A percentile compares a stretch with the other conserved stretches of the same genome.
Conservation (phyloP, 2,797 vertebrate species). For the Linurgus olivaceus region DNA sequence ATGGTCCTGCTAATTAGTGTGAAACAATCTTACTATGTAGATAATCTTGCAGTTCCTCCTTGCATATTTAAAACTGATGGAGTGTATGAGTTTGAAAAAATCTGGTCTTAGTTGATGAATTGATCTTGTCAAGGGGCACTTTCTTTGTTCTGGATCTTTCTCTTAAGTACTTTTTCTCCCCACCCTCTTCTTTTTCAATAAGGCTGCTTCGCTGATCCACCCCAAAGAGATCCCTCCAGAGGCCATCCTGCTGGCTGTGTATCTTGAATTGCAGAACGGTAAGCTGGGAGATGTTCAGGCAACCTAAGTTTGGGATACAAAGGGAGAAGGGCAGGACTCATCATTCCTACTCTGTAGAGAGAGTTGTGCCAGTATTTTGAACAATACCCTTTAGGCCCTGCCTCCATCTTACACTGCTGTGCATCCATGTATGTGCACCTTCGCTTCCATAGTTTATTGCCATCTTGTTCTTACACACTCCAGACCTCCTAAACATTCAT, state of each 20-base stretch:
- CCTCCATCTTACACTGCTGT: neutral
- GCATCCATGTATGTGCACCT: neutral
- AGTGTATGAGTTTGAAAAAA: neutral
- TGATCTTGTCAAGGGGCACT: neutral
- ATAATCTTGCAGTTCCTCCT: neutral
- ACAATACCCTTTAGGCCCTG: neutral
- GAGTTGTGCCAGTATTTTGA: neutral
- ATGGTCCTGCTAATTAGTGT: neutral
- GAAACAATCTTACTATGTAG: neutral
- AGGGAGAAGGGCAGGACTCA: neutral
- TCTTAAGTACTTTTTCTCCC: neutral
- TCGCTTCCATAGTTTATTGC: neutral
- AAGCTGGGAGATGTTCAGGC: neutral
- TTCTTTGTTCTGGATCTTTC: neutral
- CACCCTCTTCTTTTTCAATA: neutral
- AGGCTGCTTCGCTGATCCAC: constrained; percentile 95
- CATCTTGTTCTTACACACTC: neutral
- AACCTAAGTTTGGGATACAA: neutral
- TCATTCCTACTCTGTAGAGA: neutral
- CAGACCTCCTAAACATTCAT: neutral
- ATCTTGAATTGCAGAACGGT: constrained; percentile 97
- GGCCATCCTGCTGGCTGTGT: constrained; percentile 94
- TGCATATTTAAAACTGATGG: neutral
- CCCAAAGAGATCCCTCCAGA: constrained; percentile 97
- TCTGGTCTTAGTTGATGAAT: neutral